These are phyloP conservation scores for mouse (Mus musculus) DNA, from an alignment of 2,113 vertebrate genomes.

Conservation along the genomic window GRCm39 chr1:161622501-161623000, in stretches of 20 bases:
- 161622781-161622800: not conserved
- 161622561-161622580: not conserved
- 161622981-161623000: not conserved
- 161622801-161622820: not conserved
- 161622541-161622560: not conserved
- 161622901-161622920: not conserved
- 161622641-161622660: not conserved
- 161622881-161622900: not conserved
- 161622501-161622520: not conserved
- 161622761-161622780: not conserved
- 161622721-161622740: not conserved
- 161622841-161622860: not conserved
- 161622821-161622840: not conserved
- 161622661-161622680: not conserved
- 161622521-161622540: not conserved
- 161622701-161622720: not conserved
- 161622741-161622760: not conserved
- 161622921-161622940: not conserved
- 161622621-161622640: not conserved
- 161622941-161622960: not conserved
- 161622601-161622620: not conserved
- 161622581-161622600: not conserved
- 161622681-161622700: not conserved
- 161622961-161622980: not conserved
- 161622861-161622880: not conserved